Percentiles rank a stretch among this genome's conserved stretches.
These are phyloP conservation scores for Drosophila koepferae DNA, from an alignment of 2,888 invertebrate species.

Conservation along the genomic window DNA sequence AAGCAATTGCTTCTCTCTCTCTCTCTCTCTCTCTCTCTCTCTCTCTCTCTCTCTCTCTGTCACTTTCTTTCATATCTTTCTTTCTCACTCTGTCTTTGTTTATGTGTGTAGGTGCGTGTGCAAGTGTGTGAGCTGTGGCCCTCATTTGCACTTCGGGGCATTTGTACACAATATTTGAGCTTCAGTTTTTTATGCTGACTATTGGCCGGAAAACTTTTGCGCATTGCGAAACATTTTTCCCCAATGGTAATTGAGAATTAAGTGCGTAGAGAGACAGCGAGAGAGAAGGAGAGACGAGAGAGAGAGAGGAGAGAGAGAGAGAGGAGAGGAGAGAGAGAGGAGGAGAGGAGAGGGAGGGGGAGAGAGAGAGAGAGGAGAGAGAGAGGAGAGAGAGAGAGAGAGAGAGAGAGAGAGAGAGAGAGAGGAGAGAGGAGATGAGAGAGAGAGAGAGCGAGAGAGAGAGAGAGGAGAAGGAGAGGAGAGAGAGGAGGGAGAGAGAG, in stretches of 20 bases:
- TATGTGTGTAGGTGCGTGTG: conserved; percentile 8
- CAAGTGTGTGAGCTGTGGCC: conserved; percentile 26
- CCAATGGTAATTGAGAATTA: conserved; percentile 57
- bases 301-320: conserved; percentile 26
- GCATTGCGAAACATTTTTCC: conserved; percentile 46
- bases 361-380: too few relatives aligned
- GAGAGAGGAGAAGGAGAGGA: too few relatives aligned
- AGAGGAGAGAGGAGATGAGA: neutral
- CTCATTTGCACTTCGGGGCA: conserved; percentile 52
- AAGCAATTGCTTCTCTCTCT: conserved; percentile 33
- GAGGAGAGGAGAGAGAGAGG: conserved; percentile 18
- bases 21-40: neutral
- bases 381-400: conserved; percentile 5
- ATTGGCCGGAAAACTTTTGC: conserved; percentile 48
- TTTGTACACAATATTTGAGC: conserved; percentile 55
- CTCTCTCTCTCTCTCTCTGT: neutral
- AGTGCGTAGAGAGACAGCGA: conserved; percentile 20
- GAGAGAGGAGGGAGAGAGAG: conserved; percentile 22
- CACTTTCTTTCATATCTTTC: neutral
- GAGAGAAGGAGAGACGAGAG: neutral
- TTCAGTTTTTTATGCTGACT: conserved; percentile 40
- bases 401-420: neutral
- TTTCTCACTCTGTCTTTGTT: neutral
- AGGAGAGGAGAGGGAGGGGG: too few relatives aligned
- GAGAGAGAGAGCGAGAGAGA: conserved; percentile 18